Conservation (phyloP, 1,140 invertebrate genomes). For the Tetramorium simillimum region DNA sequence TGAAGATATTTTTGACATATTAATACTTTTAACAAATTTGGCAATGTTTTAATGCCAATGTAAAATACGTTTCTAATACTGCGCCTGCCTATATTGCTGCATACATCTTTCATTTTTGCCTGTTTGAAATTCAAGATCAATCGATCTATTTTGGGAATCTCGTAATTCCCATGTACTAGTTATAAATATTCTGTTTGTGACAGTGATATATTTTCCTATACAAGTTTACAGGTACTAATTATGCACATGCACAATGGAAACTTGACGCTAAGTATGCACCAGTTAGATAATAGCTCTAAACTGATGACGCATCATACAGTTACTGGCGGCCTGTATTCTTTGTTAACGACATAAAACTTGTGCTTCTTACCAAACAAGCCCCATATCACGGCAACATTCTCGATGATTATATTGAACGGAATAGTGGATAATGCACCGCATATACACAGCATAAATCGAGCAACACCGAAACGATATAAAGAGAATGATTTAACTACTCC, state of each 20-base stretch:
- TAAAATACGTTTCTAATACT: slow-evolving; percentile 47
- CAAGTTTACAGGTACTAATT: slow-evolving; percentile 64
- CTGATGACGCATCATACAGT: slow-evolving; percentile 84
- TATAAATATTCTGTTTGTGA: slow-evolving; percentile 54
- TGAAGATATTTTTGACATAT: slow-evolving; percentile 39
- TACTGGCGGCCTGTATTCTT: slow-evolving; percentile 88
- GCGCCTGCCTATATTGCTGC: slow-evolving; percentile 7
- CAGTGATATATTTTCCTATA: slow-evolving; percentile 27
- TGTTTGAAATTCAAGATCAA: slow-evolving; percentile 3
- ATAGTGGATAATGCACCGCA: slow-evolving; percentile 94
- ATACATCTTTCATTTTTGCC: not conserved
- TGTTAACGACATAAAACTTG: slow-evolving; percentile 98
- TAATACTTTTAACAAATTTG: slow-evolving; percentile 40
- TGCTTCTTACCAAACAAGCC: slow-evolving; percentile 96
- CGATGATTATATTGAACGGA: slow-evolving; percentile 96
- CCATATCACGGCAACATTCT: slow-evolving; percentile 97
- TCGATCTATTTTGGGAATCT: not conserved
- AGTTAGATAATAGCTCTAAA: slow-evolving; percentile 33
- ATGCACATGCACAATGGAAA: slow-evolving; percentile 55
- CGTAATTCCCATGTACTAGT: slow-evolving; percentile 22
- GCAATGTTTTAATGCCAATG: slow-evolving; percentile 14
- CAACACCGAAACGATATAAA: slow-evolving; percentile 92
- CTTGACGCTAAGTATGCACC: slow-evolving; percentile 21
- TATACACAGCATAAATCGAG: slow-evolving; percentile 93
- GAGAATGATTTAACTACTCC: slow-evolving; percentile 98